Base-by-base conservation (phyloP, 2,113 vertebrate genomes). In the Trogon melanurus region DNA sequence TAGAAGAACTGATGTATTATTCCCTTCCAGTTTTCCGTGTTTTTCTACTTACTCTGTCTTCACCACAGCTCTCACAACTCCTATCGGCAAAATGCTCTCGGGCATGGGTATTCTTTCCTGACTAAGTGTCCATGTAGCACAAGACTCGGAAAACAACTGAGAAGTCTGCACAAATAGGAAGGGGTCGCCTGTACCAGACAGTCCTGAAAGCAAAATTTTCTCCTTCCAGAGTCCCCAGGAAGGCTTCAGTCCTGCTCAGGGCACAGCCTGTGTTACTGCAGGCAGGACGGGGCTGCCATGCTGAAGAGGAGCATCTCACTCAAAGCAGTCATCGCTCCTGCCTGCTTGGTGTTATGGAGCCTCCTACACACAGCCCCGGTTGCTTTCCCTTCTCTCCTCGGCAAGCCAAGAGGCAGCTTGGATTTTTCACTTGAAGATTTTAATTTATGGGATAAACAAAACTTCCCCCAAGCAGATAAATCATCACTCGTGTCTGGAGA, bases 311-410 rank as follows among this genome's bases (percentile, higher is more conserved):
- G 4, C 7, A 25, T 19, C 62, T 53, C 53, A 6, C 26, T 4
- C 4, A 3, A 26, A 73, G 44, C 64, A 32, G 22, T 29, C 6
- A 2, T 29, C 36, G 25, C 27, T 89, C 17, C 86, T 36, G 5
- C 16, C 48, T 58, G 5, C 45, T 47, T 30, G 5, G 30, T 0
- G 0, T 65, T 66, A 23, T 0, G 0, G 22, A 50, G 44, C 36
- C 21, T 32, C 14, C 15, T 57, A 21, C 54, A 13, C 41, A 12
- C n/a, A 58, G 4, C 44, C 44, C 29, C 44, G 10, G 15, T 36
- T 79, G 66, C 23, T 34, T 60, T 60, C 75, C 48, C 30, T 44
- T 17, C 23, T 54, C 44, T 79, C 29, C n/a, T 73, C 56, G 70
- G 38, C n/a, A 70, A 79, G 44, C 29, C 71, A 57, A 69, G 53